Conservation (phyloP, 2,888 invertebrate species). For the Drosophila affinis region DNA sequence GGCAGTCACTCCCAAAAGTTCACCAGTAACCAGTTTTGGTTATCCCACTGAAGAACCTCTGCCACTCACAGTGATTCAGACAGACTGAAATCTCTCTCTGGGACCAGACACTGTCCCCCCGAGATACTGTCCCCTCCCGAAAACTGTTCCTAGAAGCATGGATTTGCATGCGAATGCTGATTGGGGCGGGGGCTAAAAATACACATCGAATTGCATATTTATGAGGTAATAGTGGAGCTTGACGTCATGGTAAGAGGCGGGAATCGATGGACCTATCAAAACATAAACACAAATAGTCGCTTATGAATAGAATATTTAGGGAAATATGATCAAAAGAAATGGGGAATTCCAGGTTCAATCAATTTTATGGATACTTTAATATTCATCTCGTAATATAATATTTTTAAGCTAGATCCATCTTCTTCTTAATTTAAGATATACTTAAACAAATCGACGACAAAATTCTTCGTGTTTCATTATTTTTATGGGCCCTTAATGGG, state of each 20-base stretch:
- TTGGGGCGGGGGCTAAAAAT: constrained; percentile 4
- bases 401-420: no score
- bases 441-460: no score
- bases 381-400: no score
- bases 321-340: neutral
- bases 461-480: no score
- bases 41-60: neutral
- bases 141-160: neutral
- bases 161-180: constrained; percentile 9
- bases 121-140: neutral
- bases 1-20: constrained; percentile 14
- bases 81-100: neutral
- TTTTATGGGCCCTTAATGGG: no score
- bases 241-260: constrained; percentile 4
- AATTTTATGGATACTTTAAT: no score
- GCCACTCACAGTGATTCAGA: constrained; percentile 13
- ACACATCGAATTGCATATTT: neutral
- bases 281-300: neutral
- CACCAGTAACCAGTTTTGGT: constrained; percentile 18
- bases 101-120: constrained; percentile 1
- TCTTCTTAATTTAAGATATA: no score
- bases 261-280: neutral
- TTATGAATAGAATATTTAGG: neutral
- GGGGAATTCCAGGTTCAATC: neutral
- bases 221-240: neutral